Evolutionary conservation across 2,113 vertebrate species (phyloP).

Genomic region (Ictalurus punctatus): DNA sequence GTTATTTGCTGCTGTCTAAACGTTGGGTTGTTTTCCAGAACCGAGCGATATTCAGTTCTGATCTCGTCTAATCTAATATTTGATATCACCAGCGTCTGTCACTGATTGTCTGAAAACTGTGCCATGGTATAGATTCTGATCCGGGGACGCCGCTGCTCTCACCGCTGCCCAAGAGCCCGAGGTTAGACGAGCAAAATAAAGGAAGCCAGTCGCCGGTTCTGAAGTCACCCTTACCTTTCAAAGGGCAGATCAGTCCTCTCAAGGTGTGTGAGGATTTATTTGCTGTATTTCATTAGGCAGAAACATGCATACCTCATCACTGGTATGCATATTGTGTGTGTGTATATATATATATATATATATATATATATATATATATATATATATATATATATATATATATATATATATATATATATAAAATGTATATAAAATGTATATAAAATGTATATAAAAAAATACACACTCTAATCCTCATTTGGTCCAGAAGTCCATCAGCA

Average conservation of each 20-base stretch:
- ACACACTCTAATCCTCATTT: neutral
- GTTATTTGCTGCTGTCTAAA: neutral
- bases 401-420: no score
- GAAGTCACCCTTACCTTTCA: neutral
- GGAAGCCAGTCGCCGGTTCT: neutral
- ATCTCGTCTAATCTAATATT: neutral
- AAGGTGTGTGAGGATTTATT: neutral
- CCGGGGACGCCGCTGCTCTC: constrained; percentile 32
- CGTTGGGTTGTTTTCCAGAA: neutral
- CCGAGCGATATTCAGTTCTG: neutral
- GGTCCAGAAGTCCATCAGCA: neutral
- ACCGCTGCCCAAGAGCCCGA: constrained; percentile 28
- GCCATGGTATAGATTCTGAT: constrained; percentile 42
- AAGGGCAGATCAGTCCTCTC: neutral
- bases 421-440: no score
- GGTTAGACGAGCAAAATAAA: neutral
- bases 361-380: no score
- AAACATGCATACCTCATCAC: neutral
- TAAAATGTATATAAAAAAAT: no score
- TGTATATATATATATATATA: no score
- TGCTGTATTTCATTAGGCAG: neutral
- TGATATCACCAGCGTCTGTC: neutral
- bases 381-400: no score
- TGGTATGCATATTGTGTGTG: no score
- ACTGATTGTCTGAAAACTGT: neutral